These are phyloP conservation scores for Pimpla rufipes DNA, from an alignment of 2,888 invertebrate genomes.

Conservation along the genomic window DNA sequence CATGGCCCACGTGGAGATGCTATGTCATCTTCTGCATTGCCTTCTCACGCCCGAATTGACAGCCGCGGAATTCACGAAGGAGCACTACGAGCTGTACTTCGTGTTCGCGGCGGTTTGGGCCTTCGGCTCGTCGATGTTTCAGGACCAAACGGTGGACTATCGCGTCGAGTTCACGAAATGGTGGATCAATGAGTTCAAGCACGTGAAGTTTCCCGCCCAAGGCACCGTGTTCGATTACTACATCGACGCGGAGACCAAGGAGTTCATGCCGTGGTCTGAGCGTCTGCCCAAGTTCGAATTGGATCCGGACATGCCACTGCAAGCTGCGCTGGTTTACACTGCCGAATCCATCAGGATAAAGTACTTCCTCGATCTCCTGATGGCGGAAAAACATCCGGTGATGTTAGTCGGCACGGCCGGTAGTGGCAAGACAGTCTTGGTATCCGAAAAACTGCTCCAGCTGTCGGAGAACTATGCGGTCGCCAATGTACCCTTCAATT, in stretches of 20 bases:
- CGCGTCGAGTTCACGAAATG: constrained; percentile 96
- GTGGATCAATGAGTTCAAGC: constrained; percentile 99
- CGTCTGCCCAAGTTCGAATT: constrained; percentile 95
- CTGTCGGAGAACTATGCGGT: constrained; percentile 95
- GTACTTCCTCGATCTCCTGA: constrained; percentile 95
- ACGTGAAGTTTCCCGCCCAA: constrained; percentile 95
- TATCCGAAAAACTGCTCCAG: constrained; percentile 88
- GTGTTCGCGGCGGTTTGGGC: constrained; percentile 99
- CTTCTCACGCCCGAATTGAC: constrained; percentile 94
- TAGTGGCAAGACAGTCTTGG: constrained; percentile 95
- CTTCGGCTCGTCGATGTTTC: constrained; percentile 98
- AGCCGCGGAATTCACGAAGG: constrained; percentile 95
- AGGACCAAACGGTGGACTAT: constrained; percentile 92
- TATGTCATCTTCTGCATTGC: constrained; percentile 95
- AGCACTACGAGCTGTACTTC: constrained; percentile 98
- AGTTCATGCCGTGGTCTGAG: constrained; percentile 96
- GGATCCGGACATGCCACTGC: constrained; percentile 96
- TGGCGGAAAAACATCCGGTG: constrained; percentile 95
- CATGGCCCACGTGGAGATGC: constrained; percentile 97
- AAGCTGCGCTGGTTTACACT: constrained; percentile 97
- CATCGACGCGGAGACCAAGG: constrained; percentile 95
- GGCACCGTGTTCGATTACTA: constrained; percentile 98
- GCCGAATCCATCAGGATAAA: constrained; percentile 96
- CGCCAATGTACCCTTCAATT: constrained; percentile 97
- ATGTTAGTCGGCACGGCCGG: constrained; percentile 98